Evolutionary conservation across 2,888 invertebrate species (phyloP), one percentile per base, ranked within the genome.

Genomic region (Drosophila pegasa): DNA sequence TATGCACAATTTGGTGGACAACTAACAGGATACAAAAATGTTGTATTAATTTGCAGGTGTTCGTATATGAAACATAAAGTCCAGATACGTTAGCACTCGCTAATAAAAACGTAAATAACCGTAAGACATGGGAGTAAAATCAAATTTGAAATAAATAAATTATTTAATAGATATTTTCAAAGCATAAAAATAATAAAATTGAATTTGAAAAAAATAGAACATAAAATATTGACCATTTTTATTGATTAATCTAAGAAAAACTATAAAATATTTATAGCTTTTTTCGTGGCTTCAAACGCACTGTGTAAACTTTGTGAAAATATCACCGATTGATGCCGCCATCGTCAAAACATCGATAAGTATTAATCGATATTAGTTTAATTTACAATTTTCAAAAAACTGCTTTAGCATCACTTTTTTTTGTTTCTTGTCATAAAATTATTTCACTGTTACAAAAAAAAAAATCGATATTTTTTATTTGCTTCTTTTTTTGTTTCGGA

Each of bases 241-340:
- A n/a, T n/a, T n/a, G 75, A 79, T 79, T 79, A 75, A 78, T 81
- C 57, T 62, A 75, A 82, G 75, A 79, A 85, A 85, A 72, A 76
- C 25, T 55, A 71, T 70, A 18, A 29, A n/a, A 33, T 57, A 57
- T 50, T 61, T 41, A 25, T 56, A 45, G 3, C 14, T 14, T 12
- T 3, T 25, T 10, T 31, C 14, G 7, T 10, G 8, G 22, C 10
- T 59, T 40, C 3, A 58, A 64, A 40, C 41, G 41, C 43, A 55
- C 54, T 38, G 52, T 16, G n/a, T 18, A 47, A 43, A 0, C 4
- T 25, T 27, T 3, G 9, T 12, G 5, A 20, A 29, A 4, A 4
- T n/a, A 1, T 20, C 29, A 31, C 18, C 1, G 31, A 0, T 4
- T 20, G 4, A 16, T 7, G 16, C 12, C 3, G 8, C 8, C 6